phyloP scores from a whole-genome alignment of 1,140 invertebrate species.

The Bombus superbus region DNA sequence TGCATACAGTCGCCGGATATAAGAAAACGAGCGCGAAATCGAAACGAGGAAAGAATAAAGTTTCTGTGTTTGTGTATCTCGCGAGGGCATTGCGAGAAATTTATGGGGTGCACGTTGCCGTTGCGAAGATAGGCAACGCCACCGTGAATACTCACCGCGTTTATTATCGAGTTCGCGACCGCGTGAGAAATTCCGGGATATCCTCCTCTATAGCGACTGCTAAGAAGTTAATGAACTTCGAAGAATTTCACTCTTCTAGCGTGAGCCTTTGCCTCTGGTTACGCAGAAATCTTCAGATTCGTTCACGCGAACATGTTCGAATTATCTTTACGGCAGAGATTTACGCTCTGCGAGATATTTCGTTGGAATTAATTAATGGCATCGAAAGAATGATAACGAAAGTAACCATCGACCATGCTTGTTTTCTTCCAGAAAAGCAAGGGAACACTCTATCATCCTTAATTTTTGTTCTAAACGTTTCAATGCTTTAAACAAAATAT shows the following conservation, averaged over 20 bases:
- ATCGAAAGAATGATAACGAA: not conserved
- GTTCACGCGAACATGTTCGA: not conserved
- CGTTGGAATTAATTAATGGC: not conserved
- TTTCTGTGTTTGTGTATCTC: not conserved
- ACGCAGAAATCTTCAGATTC: not conserved
- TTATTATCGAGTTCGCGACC: constrained; percentile 19
- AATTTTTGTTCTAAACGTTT: no score
- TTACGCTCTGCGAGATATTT: not conserved
- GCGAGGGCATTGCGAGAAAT: constrained; percentile 13
- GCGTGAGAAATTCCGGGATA: constrained; percentile 30
- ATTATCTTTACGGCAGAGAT: not conserved
- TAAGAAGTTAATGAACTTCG: constrained; percentile 26
- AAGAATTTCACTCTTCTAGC: constrained; percentile 1
- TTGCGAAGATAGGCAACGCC: constrained; percentile 19
- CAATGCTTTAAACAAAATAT: no score
- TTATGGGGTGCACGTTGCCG: not conserved
- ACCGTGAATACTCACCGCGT: constrained; percentile 6
- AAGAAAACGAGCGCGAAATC: constrained; percentile 5
- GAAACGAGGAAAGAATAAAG: constrained; percentile 7
- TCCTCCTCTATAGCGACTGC: not conserved
- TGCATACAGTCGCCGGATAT: constrained; percentile 2
- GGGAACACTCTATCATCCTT: no score
- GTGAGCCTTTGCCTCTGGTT: not conserved
- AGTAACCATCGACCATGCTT: no score
- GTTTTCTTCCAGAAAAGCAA: not conserved